Evolutionary conservation across 2,888 invertebrate genomes (phyloP), one percentile per base, ranked within the genome.

Genomic region (Lottia gigantea): DNA sequence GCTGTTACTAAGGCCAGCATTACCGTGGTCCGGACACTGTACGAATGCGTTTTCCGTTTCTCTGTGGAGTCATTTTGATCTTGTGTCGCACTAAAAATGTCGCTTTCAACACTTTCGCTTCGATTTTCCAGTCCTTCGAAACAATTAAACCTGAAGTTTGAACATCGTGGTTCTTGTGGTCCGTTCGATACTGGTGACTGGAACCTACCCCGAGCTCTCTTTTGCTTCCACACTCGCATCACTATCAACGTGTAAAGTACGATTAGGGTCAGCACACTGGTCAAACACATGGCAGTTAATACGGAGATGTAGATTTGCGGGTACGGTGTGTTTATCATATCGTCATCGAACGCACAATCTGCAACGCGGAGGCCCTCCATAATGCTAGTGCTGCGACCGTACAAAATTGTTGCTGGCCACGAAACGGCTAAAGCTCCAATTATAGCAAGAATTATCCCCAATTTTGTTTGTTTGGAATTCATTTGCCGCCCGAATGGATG

Each of bases 1-100:
- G 80, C 66, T 4, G 82, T 78, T 63, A 82, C 80, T 55, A 78
- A 74, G 66, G 78, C 78, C 71, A 82, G 67, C 73, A 80, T 80
- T 19, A 79, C 63, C 2, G 82, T 79, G 14, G 82, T 80, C 62
- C 73, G 69, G 26, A 76, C 76, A 45, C 74, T 73, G 11, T 74
- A 72, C 0, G 76, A 73, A 47, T 62, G 62, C 47, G 62, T 47
- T 16, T 62, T 62, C 16, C 68, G 26, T 16, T 55, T 55, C 0
- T 55, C 55, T n/a, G n/a, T 19, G 8, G 19, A 19, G n/a, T 19
- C 19, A 19, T 19, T 55, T 55, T 55, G 55, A 2, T 55, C 55
- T 31, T 31, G 31, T 31, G 31, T 31, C 55, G 19, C 55, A 19
- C 19, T 55, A n/a, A 19, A 55, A 55, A 55, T 55, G 19, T 55